phyloP scores from a whole-genome alignment of 2,797 vertebrate species.

The Acanthurus tractus region DNA sequence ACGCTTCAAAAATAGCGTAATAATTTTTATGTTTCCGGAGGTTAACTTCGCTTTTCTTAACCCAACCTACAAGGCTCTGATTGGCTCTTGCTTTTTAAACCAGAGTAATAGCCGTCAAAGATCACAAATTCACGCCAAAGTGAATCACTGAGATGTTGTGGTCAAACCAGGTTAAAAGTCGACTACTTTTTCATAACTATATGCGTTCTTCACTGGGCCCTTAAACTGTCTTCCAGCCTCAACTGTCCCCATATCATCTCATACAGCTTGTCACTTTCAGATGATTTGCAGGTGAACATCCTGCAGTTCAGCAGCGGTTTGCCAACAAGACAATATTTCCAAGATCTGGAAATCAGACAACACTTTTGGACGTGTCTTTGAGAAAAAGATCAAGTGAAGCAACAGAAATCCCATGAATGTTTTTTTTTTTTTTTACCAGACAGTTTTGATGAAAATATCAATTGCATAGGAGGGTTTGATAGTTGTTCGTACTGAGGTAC shows the following conservation, averaged over 20 bases:
- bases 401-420: conserved; percentile 13
- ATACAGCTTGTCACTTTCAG: conserved; percentile 54
- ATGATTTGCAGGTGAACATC: conserved; percentile 73
- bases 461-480: conserved; percentile 13
- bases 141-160: conserved; percentile 2
- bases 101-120: neutral
- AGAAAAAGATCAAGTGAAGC: conserved; percentile 17
- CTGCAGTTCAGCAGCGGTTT: conserved; percentile 33
- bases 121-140: neutral
- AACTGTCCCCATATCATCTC: conserved; percentile 37
- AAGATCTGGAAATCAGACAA: conserved; percentile 17
- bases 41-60: conserved; percentile 2
- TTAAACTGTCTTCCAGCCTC: conserved; percentile 42
- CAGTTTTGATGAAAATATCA: conserved; percentile 45
- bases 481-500: conserved; percentile 14
- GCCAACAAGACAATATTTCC: conserved; percentile 17
- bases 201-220: conserved; percentile 4
- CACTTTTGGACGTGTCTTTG: conserved; percentile 22
- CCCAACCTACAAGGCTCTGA: neutral
- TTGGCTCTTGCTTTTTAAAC: neutral
- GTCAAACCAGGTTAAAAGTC: neutral
- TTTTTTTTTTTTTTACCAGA: conserved; percentile 17
- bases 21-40: neutral
- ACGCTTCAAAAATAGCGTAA: neutral
- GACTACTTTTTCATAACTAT: conserved; percentile 13